These are phyloP conservation scores for Otus scops DNA, from an alignment of 2,797 vertebrate species.

Conservation along the genomic window DNA sequence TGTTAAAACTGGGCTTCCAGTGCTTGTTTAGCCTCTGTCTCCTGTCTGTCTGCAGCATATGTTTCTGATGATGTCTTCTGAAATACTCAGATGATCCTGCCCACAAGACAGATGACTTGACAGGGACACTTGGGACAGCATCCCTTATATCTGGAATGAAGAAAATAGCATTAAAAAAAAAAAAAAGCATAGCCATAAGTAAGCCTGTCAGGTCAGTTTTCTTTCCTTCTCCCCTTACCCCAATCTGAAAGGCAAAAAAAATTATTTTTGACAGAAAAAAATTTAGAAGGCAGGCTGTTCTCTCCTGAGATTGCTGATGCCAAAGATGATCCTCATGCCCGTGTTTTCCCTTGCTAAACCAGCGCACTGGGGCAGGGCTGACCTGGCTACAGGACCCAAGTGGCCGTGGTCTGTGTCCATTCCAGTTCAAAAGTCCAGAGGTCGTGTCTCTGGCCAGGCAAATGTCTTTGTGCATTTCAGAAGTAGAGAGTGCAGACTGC, in stretches of 20 bases:
- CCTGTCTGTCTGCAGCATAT: neutral
- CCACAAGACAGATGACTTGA: neutral
- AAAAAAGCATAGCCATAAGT: neutral
- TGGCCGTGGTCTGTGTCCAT: neutral
- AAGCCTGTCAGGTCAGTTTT: neutral
- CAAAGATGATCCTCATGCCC: neutral
- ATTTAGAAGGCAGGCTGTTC: neutral
- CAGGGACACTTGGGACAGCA: neutral
- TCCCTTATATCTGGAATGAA: neutral
- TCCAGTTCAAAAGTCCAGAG: neutral
- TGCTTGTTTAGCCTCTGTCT: neutral
- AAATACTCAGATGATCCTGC: neutral
- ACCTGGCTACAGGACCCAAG: neutral
- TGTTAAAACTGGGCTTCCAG: neutral
- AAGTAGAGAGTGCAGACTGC: neutral
- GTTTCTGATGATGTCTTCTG: neutral
- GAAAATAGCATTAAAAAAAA: neutral
- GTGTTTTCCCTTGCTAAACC: neutral
- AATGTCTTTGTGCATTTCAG: neutral
- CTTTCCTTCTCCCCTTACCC: neutral
- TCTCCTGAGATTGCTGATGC: neutral
- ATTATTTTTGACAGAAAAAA: neutral
- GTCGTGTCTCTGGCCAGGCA: neutral
- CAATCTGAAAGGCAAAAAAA: neutral
- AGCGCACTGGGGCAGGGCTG: neutral